These are phyloP conservation scores for Muricea muricata DNA, from an alignment of 92 coral and sea anemone species.

Conservation along the genomic window DNA sequence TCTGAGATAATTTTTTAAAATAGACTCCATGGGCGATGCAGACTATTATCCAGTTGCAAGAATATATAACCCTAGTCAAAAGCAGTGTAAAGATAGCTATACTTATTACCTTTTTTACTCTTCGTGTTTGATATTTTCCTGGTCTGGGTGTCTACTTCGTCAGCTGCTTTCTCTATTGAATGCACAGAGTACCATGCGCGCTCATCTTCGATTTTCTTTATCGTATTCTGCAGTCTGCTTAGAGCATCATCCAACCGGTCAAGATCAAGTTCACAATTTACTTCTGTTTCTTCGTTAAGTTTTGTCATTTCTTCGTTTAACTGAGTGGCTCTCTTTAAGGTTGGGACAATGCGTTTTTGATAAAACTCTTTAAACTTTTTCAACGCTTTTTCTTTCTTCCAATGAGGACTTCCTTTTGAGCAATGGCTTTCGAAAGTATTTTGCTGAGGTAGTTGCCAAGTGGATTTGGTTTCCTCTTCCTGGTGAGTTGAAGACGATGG, in stretches of 20 bases:
- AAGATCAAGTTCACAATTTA: slow-evolving; percentile 2
- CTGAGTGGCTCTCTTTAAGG: slow-evolving; percentile 21
- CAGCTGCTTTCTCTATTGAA: background rate
- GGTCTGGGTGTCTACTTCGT: background rate
- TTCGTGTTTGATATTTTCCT: background rate
- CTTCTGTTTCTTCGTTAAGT: background rate
- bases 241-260: slow-evolving; percentile 12
- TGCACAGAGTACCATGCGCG: background rate
- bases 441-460: background rate
- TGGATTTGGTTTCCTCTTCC: background rate
- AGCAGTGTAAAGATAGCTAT: no score
- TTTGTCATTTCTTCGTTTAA: background rate
- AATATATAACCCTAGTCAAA: no score
- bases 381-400: slow-evolving; percentile 63
- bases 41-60: no score
- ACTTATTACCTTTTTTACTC: background rate
- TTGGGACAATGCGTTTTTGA: slow-evolving; percentile 20
- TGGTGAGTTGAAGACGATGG: background rate
- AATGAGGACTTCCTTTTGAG: slow-evolving; percentile 45
- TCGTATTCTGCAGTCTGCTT: background rate
- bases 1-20: no score
- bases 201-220: slow-evolving; percentile 11
- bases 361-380: slow-evolving; percentile 52
- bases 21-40: no score
- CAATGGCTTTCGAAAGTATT: slow-evolving; percentile 20